phyloP scores from a whole-genome alignment of 1,140 invertebrate species.

The Solen grandis region DNA sequence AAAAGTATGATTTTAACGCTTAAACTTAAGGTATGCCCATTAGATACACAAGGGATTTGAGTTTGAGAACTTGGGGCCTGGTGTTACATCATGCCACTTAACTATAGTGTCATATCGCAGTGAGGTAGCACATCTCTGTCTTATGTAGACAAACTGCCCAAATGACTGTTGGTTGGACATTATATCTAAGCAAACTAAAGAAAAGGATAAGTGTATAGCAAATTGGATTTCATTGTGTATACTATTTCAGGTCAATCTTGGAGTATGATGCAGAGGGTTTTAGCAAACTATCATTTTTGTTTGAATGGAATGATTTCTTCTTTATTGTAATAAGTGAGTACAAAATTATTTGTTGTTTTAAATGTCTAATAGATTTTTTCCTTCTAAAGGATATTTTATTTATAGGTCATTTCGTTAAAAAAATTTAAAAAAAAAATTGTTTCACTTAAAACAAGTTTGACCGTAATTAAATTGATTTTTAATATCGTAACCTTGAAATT shows the following conservation, averaged over 20 bases:
- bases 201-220: too few relatives aligned
- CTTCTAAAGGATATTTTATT: background rate
- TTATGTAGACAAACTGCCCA: too few relatives aligned
- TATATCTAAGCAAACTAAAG: too few relatives aligned
- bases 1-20: too few relatives aligned
- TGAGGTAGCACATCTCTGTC: too few relatives aligned
- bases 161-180: too few relatives aligned
- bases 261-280: slow-evolving; percentile 79
- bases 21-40: too few relatives aligned
- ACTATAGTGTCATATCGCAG: too few relatives aligned
- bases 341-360: background rate
- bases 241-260: slow-evolving; percentile 74
- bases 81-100: too few relatives aligned
- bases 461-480: background rate
- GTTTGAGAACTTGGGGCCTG: too few relatives aligned
- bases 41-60: too few relatives aligned
- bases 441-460: background rate
- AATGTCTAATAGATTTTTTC: background rate
- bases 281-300: slow-evolving; percentile 75
- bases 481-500: background rate
- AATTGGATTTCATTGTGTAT: slow-evolving; percentile 26
- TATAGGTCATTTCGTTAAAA: background rate
- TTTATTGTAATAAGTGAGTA: slow-evolving; percentile 77
- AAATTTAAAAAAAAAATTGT: background rate
- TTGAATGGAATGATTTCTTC: slow-evolving; percentile 81